Evolutionary conservation across 2,797 vertebrate genomes (phyloP).

Genomic region (Pempheris klunzingeri): DNA sequence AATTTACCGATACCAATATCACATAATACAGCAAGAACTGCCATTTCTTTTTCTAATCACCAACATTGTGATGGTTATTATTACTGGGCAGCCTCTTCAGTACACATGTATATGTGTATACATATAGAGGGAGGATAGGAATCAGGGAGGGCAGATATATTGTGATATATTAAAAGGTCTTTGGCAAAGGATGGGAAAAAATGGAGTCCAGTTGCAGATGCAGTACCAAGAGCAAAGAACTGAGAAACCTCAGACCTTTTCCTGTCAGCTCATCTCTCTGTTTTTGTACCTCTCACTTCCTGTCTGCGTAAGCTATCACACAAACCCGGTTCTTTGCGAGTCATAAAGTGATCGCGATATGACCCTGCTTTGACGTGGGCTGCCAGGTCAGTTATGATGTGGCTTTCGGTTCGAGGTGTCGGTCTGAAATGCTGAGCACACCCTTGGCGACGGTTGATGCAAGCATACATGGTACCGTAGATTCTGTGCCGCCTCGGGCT

Average conservation of each 20-base stretch:
- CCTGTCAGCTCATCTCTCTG: constrained; percentile 32
- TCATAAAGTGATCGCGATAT: constrained; percentile 45
- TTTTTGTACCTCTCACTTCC: constrained; percentile 18
- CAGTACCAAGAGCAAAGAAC: background rate
- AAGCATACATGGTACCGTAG: background rate
- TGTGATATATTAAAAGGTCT: background rate
- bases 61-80: background rate
- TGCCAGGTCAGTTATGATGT: constrained; percentile 43
- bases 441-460: background rate
- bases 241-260: constrained; percentile 48
- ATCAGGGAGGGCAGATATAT: background rate
- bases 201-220: constrained; percentile 3
- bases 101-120: too few relatives aligned
- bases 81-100: too few relatives aligned
- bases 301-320: constrained; percentile 2
- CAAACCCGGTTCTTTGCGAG: background rate
- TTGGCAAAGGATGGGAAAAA: background rate
- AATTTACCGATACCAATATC: too few relatives aligned
- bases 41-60: too few relatives aligned
- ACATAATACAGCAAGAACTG: background rate
- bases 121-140: too few relatives aligned
- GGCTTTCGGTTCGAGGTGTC: background rate
- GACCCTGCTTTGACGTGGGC: constrained; percentile 33
- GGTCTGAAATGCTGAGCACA: background rate
- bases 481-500: too few relatives aligned